Conservation (phyloP, 2,113 vertebrate species). For the Poeciliopsis occidentalis region DNA sequence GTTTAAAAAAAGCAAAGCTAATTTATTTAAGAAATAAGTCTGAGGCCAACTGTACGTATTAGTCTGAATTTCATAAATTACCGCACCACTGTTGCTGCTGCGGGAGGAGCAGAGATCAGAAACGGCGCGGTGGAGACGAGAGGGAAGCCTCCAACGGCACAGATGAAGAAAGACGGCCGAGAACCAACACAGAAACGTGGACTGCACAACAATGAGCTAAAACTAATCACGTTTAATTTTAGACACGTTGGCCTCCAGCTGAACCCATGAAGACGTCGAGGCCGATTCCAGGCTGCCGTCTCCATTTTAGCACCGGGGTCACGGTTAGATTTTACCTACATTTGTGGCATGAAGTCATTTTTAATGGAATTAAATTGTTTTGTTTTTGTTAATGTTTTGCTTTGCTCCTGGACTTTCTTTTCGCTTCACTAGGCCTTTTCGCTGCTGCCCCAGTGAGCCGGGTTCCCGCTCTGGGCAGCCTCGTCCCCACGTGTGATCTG, state of each 20-base stretch:
- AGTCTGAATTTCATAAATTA: background rate
- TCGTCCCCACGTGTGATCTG: background rate
- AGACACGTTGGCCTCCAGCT: slow-evolving; percentile 39
- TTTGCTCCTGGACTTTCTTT: background rate
- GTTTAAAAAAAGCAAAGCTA: no score
- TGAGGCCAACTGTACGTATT: no score
- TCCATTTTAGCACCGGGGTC: slow-evolving; percentile 19
- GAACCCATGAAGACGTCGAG: slow-evolving; percentile 35
- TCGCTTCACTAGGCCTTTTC: no score
- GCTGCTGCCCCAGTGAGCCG: no score
- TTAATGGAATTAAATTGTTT: no score
- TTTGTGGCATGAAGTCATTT: no score
- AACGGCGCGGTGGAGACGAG: no score
- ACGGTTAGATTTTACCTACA: no score
- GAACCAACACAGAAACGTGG: slow-evolving; percentile 19
- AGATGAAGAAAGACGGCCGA: slow-evolving; percentile 28
- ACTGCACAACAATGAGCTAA: slow-evolving; percentile 30
- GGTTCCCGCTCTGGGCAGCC: slow-evolving; percentile 8
- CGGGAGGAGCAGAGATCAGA: background rate
- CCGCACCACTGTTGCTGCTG: background rate
- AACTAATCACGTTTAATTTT: slow-evolving; percentile 41
- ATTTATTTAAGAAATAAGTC: no score
- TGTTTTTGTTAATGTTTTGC: no score
- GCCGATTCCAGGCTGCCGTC: slow-evolving; percentile 12
- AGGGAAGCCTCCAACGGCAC: slow-evolving; percentile 14